Evolutionary conservation across 2,797 vertebrate species (phyloP).

Genomic region (Bradypus variegatus): DNA sequence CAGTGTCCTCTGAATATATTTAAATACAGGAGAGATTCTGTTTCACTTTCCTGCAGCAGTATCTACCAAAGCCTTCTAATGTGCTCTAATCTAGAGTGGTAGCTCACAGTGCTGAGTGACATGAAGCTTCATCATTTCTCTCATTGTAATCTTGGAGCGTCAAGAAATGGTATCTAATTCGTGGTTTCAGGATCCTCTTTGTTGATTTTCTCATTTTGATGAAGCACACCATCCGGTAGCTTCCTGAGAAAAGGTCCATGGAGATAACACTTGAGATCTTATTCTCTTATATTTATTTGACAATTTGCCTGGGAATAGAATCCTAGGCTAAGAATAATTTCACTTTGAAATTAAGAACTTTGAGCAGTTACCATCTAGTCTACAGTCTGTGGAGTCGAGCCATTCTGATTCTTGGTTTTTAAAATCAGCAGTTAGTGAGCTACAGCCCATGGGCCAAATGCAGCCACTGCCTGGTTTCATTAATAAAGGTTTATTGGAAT

Average conservation of each 20-base stretch:
- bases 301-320: slow-evolving; percentile 15
- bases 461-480: too few relatives aligned
- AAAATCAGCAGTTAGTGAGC: not conserved
- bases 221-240: not conserved
- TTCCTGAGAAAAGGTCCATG: not conserved
- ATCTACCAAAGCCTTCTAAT: not conserved
- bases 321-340: not conserved
- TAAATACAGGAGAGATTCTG: not conserved
- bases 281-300: not conserved
- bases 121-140: not conserved
- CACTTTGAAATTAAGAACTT: not conserved
- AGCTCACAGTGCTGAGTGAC: not conserved
- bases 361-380: not conserved
- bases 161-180: not conserved
- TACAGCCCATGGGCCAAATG: not conserved
- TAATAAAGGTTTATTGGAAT: too few relatives aligned
- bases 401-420: slow-evolving; percentile 2
- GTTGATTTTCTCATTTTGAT: not conserved
- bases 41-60: not conserved
- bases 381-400: not conserved
- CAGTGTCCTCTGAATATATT: not conserved
- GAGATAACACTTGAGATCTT: not conserved
- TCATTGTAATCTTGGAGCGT: not conserved
- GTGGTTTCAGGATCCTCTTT: not conserved
- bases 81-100: not conserved